A percentile compares a stretch with the other conserved stretches of the same genome.
These are phyloP conservation scores for Ciconia maguari DNA, from an alignment of 2,113 vertebrate genomes.

Conservation along the genomic window DNA sequence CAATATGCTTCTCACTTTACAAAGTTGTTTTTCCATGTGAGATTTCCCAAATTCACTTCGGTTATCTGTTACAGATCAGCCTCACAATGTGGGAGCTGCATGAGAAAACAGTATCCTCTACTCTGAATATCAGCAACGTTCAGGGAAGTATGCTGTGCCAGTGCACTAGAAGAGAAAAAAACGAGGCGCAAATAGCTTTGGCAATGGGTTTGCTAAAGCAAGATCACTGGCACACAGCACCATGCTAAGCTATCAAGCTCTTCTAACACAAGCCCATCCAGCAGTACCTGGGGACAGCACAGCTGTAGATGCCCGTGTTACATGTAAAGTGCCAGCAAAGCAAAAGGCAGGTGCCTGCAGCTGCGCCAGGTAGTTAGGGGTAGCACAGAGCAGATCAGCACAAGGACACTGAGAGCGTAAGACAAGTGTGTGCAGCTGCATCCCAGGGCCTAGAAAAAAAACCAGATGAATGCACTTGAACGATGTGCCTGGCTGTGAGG, in stretches of 20 bases:
- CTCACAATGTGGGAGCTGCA: neutral
- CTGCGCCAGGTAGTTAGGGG: accelerated
- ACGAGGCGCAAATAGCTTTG: neutral
- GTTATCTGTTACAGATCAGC: neutral
- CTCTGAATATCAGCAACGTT: neutral
- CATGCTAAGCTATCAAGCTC: neutral
- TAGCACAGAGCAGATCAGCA: neutral
- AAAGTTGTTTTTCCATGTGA: neutral
- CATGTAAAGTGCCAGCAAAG: neutral
- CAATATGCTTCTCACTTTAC: neutral
- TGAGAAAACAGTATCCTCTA: neutral
- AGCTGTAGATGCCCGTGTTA: neutral
- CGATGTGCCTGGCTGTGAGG: accelerated
- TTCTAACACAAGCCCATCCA: neutral
- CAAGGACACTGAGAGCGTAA: neutral
- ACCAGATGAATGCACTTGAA: neutral
- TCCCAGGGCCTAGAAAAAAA: neutral
- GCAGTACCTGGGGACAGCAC: neutral
- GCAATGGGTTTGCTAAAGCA: neutral
- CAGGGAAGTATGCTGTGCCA: neutral
- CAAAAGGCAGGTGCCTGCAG: neutral
- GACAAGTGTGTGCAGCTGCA: neutral
- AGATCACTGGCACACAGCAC: neutral
- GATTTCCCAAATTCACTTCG: neutral
- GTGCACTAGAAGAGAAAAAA: neutral